Base-by-base conservation (phyloP, 2,113 vertebrate genomes). In the Sander vitreus region DNA sequence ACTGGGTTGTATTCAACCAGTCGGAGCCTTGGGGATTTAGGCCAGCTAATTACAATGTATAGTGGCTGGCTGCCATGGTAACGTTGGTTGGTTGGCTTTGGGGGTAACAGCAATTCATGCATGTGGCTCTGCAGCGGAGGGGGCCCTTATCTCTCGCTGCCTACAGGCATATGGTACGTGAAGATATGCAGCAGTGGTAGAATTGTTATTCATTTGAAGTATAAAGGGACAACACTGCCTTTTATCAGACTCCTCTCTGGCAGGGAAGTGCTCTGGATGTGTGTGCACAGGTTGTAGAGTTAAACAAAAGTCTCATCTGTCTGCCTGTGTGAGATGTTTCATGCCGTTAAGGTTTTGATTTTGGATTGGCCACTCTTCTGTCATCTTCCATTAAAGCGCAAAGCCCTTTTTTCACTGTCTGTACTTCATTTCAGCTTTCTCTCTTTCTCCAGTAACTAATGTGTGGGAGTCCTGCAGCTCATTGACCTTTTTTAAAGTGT, bases 31-130 rank as follows among this genome's bases (percentile, higher is more conserved):
- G 3, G 89, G 79, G 88, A 92, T 91, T 89, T 76, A 55, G 57
- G 66, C 57, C 48, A 75, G 81, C 88, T 94, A 93, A 94, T 94
- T 93, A 91, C 81, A 87, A 92, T 87, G 80, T 93, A 92, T 89
- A 86, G 93, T 81, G 84, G 36, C 86, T 89, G 84, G 89, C 76
- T 91, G 89, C 92, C 88, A 86, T 93, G 90, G 94, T 73, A 92
- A 95, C 92, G 0, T 36, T 47, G 59, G 69, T 33, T 85, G 83
- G 80, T 68, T 89, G 85, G 66, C 6, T 68, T 68, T 36, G 48
- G 47, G 76, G 33, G 70, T 30, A 47, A 18, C 48, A 72, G 47
- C 58, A 83, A 88, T 73, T 84, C 77, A 85, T 59, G 83, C 82
- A 81, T 84, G 64, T 73, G 80, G 53, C 39, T 86, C 23, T 65